Conservation (phyloP, 2,797 vertebrate species). For the Bothrops alternatus region DNA sequence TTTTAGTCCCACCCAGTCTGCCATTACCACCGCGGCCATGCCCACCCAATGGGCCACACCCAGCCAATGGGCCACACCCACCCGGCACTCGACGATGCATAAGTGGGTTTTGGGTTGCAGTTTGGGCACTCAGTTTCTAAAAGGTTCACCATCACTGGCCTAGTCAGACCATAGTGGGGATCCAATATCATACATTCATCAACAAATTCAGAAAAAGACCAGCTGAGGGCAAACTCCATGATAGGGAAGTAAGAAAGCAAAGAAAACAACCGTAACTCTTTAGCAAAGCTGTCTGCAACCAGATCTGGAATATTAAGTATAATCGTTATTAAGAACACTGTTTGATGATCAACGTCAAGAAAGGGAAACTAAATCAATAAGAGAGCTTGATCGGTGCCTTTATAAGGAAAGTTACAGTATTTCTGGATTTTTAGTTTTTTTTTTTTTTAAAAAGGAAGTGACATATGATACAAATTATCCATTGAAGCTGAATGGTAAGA, state of each 20-base stretch:
- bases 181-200: background rate
- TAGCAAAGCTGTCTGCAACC: background rate
- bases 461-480: background rate
- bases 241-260: background rate
- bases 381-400: background rate
- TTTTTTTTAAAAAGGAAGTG: background rate
- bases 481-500: background rate
- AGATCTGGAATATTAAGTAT: background rate
- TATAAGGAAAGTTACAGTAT: background rate
- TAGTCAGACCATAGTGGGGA: background rate
- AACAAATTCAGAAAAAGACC: background rate
- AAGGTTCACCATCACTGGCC: too few relatives aligned
- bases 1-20: too few relatives aligned
- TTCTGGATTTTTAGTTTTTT: background rate
- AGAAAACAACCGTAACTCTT: background rate
- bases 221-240: background rate
- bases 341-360: background rate
- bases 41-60: too few relatives aligned
- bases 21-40: too few relatives aligned
- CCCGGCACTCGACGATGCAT: too few relatives aligned
- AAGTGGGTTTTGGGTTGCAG: too few relatives aligned
- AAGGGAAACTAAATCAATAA: background rate
- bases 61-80: too few relatives aligned
- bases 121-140: too few relatives aligned
- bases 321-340: background rate